phyloP scores from a whole-genome alignment of 2,113 vertebrate genomes.

The Nannospalax galili region DNA sequence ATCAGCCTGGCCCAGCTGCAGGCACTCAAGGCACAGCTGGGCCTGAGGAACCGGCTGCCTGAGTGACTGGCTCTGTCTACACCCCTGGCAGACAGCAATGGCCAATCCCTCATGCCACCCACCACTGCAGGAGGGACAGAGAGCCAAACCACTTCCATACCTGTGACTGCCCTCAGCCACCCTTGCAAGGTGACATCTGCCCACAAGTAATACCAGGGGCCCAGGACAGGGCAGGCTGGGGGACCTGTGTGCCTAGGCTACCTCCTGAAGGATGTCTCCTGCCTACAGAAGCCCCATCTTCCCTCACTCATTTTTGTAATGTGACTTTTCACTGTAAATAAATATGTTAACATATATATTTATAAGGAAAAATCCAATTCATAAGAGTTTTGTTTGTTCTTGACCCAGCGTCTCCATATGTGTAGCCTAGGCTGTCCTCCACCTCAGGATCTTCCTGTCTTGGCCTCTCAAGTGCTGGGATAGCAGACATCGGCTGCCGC shows the following conservation, averaged over 20 bases:
- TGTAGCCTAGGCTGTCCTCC: neutral
- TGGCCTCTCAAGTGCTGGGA: neutral
- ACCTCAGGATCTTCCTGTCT: neutral
- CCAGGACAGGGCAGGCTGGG: neutral
- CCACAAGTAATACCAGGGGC: neutral
- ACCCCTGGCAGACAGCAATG: too few species aligned
- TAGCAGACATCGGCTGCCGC: neutral
- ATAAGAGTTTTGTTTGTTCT: neutral
- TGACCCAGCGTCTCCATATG: neutral
- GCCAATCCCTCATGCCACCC: too few species aligned
- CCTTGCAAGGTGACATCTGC: neutral
- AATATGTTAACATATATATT: constrained; percentile 51
- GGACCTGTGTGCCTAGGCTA: neutral
- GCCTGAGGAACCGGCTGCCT: constrained; percentile 54
- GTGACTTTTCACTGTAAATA: constrained; percentile 52
- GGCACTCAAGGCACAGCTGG: constrained; percentile 89
- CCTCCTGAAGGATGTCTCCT: neutral
- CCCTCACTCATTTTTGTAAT: constrained; percentile 43
- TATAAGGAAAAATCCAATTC: constrained; percentile 44
- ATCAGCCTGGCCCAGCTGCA: constrained; percentile 90
- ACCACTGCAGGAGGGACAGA: too few species aligned
- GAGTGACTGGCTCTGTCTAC: neutral
- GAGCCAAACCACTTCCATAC: neutral
- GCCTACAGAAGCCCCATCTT: neutral
- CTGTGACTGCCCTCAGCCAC: neutral